Evolutionary conservation across 2,797 vertebrate species (phyloP), one percentile per base, ranked within the genome.

Genomic region (Xerus rutilus): DNA sequence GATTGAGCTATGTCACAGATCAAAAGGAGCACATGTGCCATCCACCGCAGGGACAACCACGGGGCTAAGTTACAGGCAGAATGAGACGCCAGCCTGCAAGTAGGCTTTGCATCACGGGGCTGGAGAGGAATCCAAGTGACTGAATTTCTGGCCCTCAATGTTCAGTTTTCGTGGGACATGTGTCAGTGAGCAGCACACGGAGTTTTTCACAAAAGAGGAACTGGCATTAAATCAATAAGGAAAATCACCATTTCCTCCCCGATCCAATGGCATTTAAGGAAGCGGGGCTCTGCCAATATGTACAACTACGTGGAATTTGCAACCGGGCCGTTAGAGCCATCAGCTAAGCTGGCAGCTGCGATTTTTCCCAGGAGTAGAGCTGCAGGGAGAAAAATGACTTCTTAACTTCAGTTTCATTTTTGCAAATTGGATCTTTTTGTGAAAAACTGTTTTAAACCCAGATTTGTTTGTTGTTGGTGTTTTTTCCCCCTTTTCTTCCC

Each of bases 151-250:
- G 73, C 64, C 69, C 87, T 39, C 4, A 7, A 7, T 6, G 54
- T 88, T 94, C 9, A 15, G 78, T 57, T 92, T 89, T 92, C 30
- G 65, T 88, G 54, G 79, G 67, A 43, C 15, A 5, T 57, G 62
- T 84, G 90, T 85, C 47, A 39, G 1, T 18, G 85, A 95, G 83
- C 73, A 81, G 85, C 57, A 94, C 87, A 83, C 10, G 32, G 0
- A 35, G 86, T 95, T 98, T 98, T 97, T 85, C 89, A 93, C 89
- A 94, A 78, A 96, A 96, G 89, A 49, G 86, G 96, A 96, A 96
- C 59, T 83, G 94, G 82, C 65, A 43, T 96, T 94, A 98, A 76
- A 83, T 95, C 84, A 84, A 86, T 92, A 94, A 90, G 77, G 93
- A 98, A 97, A 94, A 74, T 87, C 83, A 93, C 67, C 2, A 0